These are phyloP conservation scores for Chirona hameri DNA, from an alignment of 2,888 invertebrate genomes.

Conservation along the genomic window DNA sequence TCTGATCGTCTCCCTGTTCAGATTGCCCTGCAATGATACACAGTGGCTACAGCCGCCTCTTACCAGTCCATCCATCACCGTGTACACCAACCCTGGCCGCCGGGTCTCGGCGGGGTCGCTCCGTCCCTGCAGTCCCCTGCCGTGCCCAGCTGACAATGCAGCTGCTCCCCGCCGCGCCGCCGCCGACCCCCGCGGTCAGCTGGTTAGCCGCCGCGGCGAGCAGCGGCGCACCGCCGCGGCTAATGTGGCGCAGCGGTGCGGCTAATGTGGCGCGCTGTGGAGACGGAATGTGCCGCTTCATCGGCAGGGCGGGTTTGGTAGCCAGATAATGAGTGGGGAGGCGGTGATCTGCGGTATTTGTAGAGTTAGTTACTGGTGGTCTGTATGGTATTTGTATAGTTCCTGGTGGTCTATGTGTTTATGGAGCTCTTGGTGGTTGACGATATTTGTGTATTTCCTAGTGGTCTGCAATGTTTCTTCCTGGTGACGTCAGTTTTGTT, in stretches of 20 bases:
- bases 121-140: background rate
- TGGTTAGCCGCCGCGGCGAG: background rate
- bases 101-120: background rate
- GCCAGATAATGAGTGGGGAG: conserved; percentile 34
- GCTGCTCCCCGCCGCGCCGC: background rate
- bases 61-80: background rate
- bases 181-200: background rate
- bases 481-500: too few relatives aligned
- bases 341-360: too few relatives aligned
- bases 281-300: background rate
- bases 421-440: too few relatives aligned
- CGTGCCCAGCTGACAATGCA: background rate
- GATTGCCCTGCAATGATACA: too few relatives aligned
- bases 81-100: background rate
- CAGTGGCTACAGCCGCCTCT: background rate
- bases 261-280: background rate
- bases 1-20: too few relatives aligned
- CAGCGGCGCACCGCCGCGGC: background rate
- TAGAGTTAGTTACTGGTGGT: background rate
- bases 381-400: too few relatives aligned
- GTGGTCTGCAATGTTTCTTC: too few relatives aligned
- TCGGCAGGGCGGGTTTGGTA: conserved; percentile 35
- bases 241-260: background rate
- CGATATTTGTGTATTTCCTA: too few relatives aligned
- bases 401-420: too few relatives aligned